Evolutionary conservation across 1,140 invertebrate genomes (phyloP).

Genomic region (Aplysia californica): DNA sequence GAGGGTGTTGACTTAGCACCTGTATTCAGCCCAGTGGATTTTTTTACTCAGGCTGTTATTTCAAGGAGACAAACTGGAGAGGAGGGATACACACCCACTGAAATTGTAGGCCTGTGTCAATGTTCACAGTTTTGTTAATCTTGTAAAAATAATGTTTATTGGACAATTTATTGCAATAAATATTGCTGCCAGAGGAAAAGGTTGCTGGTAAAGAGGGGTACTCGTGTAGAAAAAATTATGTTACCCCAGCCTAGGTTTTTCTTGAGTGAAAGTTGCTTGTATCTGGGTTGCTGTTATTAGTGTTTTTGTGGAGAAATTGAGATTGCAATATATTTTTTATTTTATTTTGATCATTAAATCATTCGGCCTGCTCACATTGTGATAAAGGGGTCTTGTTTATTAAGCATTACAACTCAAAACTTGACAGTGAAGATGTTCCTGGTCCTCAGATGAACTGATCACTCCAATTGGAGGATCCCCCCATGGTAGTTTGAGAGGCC

Average conservation of each 20-base stretch:
- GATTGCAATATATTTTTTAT: not conserved
- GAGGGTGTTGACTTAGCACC: too few species aligned
- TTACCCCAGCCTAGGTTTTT: not conserved
- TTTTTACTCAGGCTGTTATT: too few species aligned
- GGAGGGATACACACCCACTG: too few species aligned
- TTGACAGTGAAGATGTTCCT: not conserved
- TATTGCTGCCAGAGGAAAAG: too few species aligned
- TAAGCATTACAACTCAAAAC: not conserved
- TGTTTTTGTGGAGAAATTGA: not conserved
- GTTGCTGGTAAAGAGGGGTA: not conserved
- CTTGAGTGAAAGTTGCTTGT: not conserved
- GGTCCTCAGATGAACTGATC: constrained; percentile 46
- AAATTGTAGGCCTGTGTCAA: too few species aligned
- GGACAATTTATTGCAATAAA: too few species aligned
- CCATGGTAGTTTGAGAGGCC: constrained; percentile 37
- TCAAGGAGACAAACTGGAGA: too few species aligned
- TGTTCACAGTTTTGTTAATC: not conserved
- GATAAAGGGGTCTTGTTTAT: not conserved
- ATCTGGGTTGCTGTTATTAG: not conserved
- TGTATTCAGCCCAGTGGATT: too few species aligned
- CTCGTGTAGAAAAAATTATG: not conserved
- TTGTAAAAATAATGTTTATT: not conserved
- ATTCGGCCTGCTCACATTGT: not conserved
- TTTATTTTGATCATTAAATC: not conserved
- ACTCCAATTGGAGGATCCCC: constrained; percentile 53